Conservation (phyloP, 1,140 invertebrate species). For the Aphidius gifuensis region DNA sequence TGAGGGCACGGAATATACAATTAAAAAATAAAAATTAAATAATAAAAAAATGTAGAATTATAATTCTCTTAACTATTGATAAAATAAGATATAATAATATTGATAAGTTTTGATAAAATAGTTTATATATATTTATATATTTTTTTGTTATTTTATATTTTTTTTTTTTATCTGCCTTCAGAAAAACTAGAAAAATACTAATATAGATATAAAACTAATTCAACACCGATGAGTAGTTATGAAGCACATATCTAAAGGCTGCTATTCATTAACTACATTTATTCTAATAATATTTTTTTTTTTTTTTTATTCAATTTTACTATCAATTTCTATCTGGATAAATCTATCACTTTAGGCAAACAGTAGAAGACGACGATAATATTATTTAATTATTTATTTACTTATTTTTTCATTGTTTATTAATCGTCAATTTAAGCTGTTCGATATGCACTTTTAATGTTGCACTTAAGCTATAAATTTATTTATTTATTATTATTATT, state of each 20-base stretch:
- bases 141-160: not conserved
- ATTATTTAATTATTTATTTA: not conserved
- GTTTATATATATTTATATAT: conserved; percentile 13
- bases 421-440: not conserved
- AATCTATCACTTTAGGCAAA: conserved; percentile 4
- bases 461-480: not conserved
- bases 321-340: not conserved
- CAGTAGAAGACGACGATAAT: not conserved
- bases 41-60: too few species aligned
- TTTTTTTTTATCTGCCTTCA: conserved; percentile 2
- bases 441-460: not conserved
- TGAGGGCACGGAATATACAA: too few species aligned
- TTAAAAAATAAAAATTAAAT: too few species aligned
- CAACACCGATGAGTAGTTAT: not conserved
- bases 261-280: not conserved
- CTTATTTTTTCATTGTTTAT: not conserved
- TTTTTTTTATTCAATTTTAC: too few species aligned
- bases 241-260: not conserved
- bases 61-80: too few species aligned
- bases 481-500: not conserved
- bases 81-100: too few species aligned
- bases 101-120: too few species aligned
- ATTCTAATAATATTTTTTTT: too few species aligned
- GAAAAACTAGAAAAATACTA: conserved; percentile 16
- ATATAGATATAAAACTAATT: conserved; percentile 22